Conservation (phyloP, 2,888 invertebrate genomes). For the Phymatocera aterrima region DNA sequence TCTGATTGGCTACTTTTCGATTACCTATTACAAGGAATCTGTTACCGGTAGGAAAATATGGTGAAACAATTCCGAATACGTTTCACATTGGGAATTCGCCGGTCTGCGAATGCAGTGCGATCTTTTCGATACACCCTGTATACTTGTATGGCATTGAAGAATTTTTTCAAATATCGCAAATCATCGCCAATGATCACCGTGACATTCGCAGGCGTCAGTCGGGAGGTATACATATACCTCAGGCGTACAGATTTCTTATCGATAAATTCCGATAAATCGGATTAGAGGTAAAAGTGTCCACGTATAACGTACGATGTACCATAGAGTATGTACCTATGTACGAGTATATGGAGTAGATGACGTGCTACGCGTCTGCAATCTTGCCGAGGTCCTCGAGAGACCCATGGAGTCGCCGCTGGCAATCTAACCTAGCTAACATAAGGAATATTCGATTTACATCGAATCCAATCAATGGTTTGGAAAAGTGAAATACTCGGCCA, state of each 20-base stretch:
- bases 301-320: not conserved
- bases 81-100: too few relatives aligned
- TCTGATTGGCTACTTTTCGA: too few relatives aligned
- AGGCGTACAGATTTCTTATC: constrained; percentile 25
- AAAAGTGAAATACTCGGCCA: too few relatives aligned
- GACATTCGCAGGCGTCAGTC: not conserved
- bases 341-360: not conserved
- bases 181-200: not conserved
- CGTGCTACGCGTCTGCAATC: not conserved
- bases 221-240: not conserved
- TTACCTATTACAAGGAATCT: too few relatives aligned
- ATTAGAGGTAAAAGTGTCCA: constrained; percentile 8
- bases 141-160: not conserved
- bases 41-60: too few relatives aligned
- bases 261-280: constrained; percentile 14
- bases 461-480: too few relatives aligned
- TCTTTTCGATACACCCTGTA: too few relatives aligned
- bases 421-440: too few relatives aligned
- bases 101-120: too few relatives aligned
- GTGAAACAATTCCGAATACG: too few relatives aligned
- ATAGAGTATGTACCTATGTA: not conserved
- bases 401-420: too few relatives aligned
- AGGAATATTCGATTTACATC: too few relatives aligned
- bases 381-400: not conserved
- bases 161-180: not conserved